A percentile compares a stretch with the other conserved stretches of the same genome.
These are phyloP conservation scores for Agonopterix subpropinquella DNA, from an alignment of 2,888 invertebrate species.

Conservation along the genomic window DNA sequence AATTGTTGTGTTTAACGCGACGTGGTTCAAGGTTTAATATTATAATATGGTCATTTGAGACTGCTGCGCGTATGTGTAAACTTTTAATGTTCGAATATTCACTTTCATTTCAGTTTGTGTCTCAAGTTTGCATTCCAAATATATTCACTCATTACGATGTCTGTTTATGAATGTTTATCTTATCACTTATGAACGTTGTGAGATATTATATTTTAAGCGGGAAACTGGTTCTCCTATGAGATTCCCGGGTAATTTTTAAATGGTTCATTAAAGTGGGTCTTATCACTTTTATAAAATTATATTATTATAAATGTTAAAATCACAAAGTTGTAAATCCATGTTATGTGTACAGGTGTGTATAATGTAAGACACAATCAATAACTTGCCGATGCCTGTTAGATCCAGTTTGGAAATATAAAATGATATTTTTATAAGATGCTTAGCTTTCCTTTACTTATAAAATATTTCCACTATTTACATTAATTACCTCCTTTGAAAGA, in stretches of 20 bases:
- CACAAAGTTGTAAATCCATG: constrained; percentile 19
- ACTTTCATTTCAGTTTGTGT: constrained; percentile 21
- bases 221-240: not conserved
- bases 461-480: constrained; percentile 70
- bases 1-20: constrained; percentile 8
- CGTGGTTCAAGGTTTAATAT: constrained; percentile 7
- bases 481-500: constrained; percentile 45
- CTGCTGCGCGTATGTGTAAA: constrained; percentile 23
- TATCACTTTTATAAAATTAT: constrained; percentile 27
- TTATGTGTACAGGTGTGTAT: constrained; percentile 17
- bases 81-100: constrained; percentile 17
- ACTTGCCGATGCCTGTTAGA: constrained; percentile 54
- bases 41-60: constrained; percentile 15
- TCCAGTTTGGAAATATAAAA: constrained; percentile 52
- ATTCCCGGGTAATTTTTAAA: constrained; percentile 8
- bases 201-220: constrained; percentile 2
- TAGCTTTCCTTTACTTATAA: constrained; percentile 69
- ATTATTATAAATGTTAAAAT: constrained; percentile 25
- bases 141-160: constrained; percentile 7
- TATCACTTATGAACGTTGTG: constrained; percentile 15
- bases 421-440: constrained; percentile 73
- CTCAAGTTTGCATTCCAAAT: constrained; percentile 43
- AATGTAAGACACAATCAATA: constrained; percentile 29
- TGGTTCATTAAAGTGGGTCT: constrained; percentile 10
- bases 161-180: too few species aligned